Percentiles rank a stretch among this genome's conserved stretches.
Evolutionary conservation across 2,888 invertebrate genomes (phyloP).

Genomic region (Ischnus inquisitorius): DNA sequence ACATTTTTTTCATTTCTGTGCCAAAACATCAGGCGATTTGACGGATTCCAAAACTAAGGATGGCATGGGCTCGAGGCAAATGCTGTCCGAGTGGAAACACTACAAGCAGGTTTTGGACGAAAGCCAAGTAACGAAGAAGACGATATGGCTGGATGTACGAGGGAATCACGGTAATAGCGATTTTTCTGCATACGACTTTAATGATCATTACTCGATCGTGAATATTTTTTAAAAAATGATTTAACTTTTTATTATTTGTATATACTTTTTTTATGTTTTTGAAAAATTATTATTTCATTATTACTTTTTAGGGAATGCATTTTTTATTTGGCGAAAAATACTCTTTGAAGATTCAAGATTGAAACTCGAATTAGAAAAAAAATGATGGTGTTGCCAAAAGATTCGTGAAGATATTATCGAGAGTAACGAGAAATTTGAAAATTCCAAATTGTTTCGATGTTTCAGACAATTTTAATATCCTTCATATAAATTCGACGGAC

Average conservation of each 20-base stretch:
- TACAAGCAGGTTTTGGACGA: constrained; percentile 91
- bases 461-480: constrained; percentile 96
- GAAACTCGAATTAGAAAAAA: too few species aligned
- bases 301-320: too few species aligned
- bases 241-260: neutral
- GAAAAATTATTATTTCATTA: constrained; percentile 19
- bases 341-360: too few species aligned
- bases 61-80: constrained; percentile 93
- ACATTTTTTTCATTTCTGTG: neutral
- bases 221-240: constrained; percentile 34
- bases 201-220: neutral
- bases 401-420: neutral
- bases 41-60: constrained; percentile 95
- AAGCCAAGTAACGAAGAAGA: constrained; percentile 89
- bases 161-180: constrained; percentile 93
- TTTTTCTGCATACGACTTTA: neutral
- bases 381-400: too few species aligned
- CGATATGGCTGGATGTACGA: constrained; percentile 95
- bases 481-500: constrained; percentile 88
- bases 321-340: too few species aligned
- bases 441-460: constrained; percentile 71
- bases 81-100: constrained; percentile 93
- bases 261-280: constrained; percentile 14
- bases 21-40: constrained; percentile 88
- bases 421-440: neutral